phyloP scores from a whole-genome alignment of 2,888 invertebrate genomes.

The Isotomurus palustris region DNA sequence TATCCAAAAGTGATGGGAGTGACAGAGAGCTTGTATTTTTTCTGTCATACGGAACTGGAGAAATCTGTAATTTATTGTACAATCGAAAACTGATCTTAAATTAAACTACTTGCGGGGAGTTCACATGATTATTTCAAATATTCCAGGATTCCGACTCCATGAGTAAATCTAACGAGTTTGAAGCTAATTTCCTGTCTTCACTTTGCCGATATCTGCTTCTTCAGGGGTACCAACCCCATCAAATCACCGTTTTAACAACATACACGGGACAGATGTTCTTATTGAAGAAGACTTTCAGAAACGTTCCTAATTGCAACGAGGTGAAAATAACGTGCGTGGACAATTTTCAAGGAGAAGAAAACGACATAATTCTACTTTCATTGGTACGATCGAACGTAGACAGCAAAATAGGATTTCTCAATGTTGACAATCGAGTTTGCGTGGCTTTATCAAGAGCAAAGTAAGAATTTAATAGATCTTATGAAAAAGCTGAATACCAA shows the following conservation, averaged over 20 bases:
- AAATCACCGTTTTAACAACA: slow-evolving; percentile 68
- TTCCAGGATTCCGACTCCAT: slow-evolving; percentile 52
- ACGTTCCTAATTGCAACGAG: not conserved
- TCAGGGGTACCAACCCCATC: slow-evolving; percentile 55
- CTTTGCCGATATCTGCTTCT: slow-evolving; percentile 60
- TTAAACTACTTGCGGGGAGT: not conserved
- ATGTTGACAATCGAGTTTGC: slow-evolving; percentile 65
- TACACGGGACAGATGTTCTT: slow-evolving; percentile 60
- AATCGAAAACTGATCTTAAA: not conserved
- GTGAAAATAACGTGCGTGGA: slow-evolving; percentile 57
- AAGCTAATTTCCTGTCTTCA: slow-evolving; percentile 60
- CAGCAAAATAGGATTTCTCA: slow-evolving; percentile 65
- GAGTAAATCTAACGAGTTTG: slow-evolving; percentile 61
- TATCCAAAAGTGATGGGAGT: slow-evolving; percentile 61
- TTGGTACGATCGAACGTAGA: slow-evolving; percentile 68
- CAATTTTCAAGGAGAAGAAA: slow-evolving; percentile 76
- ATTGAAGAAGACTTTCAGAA: not conserved
- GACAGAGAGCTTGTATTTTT: slow-evolving; percentile 62
- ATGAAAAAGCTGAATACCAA: not conserved
- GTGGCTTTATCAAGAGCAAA: slow-evolving; percentile 71
- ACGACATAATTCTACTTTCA: slow-evolving; percentile 69
- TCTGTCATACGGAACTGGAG: slow-evolving; percentile 60
- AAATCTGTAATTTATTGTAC: slow-evolving; percentile 50
- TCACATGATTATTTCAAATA: slow-evolving; percentile 23
- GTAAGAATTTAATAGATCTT: slow-evolving; percentile 45